Conservation (phyloP, 2,888 invertebrate species). For the Dicranocentrus wangi region DNA sequence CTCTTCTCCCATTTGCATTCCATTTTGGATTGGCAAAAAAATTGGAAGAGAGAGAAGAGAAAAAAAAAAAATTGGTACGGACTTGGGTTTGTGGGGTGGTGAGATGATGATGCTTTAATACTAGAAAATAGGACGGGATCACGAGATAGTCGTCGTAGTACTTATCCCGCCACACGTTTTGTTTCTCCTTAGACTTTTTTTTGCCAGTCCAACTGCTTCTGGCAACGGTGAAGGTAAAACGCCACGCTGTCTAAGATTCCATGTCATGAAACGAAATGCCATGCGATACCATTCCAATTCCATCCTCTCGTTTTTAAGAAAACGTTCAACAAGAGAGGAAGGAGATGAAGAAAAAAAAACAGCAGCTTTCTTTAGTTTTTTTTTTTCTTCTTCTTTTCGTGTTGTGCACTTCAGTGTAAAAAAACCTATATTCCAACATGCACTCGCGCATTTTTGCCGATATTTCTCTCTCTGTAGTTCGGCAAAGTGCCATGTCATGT, state of each 20-base stretch:
- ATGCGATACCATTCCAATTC: constrained; percentile 16
- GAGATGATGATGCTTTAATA: too few species aligned
- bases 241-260: constrained; percentile 61
- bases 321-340: neutral
- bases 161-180: too few species aligned
- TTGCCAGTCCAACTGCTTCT: neutral
- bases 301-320: constrained; percentile 20
- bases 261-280: constrained; percentile 42
- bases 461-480: neutral
- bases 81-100: too few species aligned
- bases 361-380: neutral
- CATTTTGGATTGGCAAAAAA: too few species aligned
- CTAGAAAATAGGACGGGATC: too few species aligned
- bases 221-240: constrained; percentile 57
- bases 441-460: too few species aligned
- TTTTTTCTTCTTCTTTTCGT: constrained; percentile 3
- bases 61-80: too few species aligned
- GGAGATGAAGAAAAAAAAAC: neutral
- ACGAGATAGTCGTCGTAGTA: too few species aligned
- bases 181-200: too few species aligned
- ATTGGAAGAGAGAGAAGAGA: too few species aligned
- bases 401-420: constrained; percentile 3
- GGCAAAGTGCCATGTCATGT: constrained; percentile 45
- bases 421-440: neutral
- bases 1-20: too few species aligned